phyloP scores from a whole-genome alignment of 2,113 vertebrate species.

The Malurus alboscapulatus region DNA sequence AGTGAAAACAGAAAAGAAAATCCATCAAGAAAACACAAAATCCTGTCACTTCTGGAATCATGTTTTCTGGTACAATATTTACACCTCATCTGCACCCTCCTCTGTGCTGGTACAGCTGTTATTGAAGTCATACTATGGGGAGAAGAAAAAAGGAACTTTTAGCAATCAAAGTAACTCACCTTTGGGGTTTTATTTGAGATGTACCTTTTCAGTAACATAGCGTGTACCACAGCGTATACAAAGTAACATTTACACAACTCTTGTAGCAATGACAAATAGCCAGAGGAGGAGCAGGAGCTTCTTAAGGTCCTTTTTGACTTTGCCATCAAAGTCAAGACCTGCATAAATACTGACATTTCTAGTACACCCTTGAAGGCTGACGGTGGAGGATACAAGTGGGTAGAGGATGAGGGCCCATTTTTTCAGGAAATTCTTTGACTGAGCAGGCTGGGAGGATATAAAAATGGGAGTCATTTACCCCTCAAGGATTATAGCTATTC shows the following conservation, averaged over 20 bases:
- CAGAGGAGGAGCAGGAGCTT: background rate
- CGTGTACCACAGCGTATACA: background rate
- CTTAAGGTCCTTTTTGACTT: background rate
- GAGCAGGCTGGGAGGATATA: background rate
- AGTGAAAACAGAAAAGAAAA: background rate
- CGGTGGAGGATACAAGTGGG: background rate
- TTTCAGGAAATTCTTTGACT: background rate
- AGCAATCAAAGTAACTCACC: background rate
- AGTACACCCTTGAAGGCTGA: background rate
- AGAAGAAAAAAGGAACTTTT: rapidly evolving
- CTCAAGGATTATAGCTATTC: background rate
- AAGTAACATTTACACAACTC: background rate
- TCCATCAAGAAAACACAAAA: background rate
- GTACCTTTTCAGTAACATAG: rapidly evolving
- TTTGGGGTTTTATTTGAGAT: background rate
- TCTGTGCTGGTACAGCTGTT: background rate
- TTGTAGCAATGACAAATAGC: background rate
- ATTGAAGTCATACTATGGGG: rapidly evolving
- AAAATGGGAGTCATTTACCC: background rate
- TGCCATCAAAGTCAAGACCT: background rate
- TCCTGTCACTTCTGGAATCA: background rate
- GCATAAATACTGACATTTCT: background rate
- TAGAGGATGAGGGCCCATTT: background rate
- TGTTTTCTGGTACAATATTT: background rate
- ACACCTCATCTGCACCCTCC: background rate